Percentiles rank a stretch among this genome's conserved stretches.
Conservation (phyloP, 2,888 invertebrate species). For the Mechanitis mazaeus region DNA sequence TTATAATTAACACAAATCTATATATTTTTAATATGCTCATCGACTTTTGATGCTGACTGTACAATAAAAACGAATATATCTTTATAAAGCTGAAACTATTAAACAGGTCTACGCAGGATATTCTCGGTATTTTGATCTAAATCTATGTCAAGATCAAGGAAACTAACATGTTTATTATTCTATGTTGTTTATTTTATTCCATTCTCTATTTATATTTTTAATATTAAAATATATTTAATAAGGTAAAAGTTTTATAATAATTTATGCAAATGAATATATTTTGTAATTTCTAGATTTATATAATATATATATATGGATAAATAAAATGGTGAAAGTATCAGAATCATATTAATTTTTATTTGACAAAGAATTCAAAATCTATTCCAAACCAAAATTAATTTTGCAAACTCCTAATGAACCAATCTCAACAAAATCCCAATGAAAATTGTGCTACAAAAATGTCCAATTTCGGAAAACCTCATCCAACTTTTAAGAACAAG, state of each 20-base stretch:
- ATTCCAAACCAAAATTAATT: no score
- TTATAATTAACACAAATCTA: no score
- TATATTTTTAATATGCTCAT: no score
- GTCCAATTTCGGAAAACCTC: slow-evolving; percentile 24
- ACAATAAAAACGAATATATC: neutral
- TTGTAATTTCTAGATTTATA: no score
- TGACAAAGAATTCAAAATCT: no score
- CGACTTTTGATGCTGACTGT: no score
- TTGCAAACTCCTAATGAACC: neutral
- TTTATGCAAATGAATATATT: no score
- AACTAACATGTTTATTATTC: slow-evolving; percentile 59
- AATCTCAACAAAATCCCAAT: neutral
- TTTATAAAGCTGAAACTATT: slow-evolving; percentile 36
- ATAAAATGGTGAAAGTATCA: no score
- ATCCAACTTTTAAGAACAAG: slow-evolving; percentile 35
- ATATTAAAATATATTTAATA: neutral
- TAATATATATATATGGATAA: no score
- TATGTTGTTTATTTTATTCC: slow-evolving; percentile 40
- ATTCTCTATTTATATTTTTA: slow-evolving; percentile 36
- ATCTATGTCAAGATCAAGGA: slow-evolving; percentile 75
- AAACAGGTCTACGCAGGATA: slow-evolving; percentile 67
- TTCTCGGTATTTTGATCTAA: slow-evolving; percentile 43
- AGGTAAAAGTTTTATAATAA: no score
- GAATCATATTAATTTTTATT: no score
- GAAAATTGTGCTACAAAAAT: slow-evolving; percentile 20